Evolutionary conservation across 2,797 vertebrate species (phyloP).

Genomic region (Gallinago nigripennis): DNA sequence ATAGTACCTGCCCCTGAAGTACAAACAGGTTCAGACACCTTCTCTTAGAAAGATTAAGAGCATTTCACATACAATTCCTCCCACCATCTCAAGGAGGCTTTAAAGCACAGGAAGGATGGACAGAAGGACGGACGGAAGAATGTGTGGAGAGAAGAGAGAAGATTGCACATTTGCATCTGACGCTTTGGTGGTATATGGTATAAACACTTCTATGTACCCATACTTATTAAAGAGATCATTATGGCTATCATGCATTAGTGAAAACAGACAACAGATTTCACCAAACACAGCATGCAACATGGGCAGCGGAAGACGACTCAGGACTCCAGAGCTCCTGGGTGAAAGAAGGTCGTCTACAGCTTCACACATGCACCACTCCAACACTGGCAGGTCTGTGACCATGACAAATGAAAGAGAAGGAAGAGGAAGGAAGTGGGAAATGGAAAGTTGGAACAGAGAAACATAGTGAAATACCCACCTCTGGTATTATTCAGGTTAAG

Average conservation of each 20-base stretch:
- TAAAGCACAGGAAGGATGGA: not conserved
- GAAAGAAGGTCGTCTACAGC: not conserved
- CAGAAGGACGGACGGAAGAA: not conserved
- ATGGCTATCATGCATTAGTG: not conserved
- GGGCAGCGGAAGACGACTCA: fast-evolving
- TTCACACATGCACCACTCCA: not conserved
- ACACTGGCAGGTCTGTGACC: fast-evolving
- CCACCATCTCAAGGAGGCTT: not conserved
- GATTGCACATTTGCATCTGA: not conserved
- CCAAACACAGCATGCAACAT: not conserved
- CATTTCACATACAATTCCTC: not conserved
- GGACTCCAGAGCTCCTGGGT: not conserved
- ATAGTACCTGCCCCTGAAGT: not conserved
- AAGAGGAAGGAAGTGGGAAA: not conserved
- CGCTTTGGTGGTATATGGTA: not conserved
- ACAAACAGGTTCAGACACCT: conserved; percentile 20
- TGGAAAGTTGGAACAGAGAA: not conserved
- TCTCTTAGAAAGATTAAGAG: not conserved
- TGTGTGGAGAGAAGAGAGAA: not conserved
- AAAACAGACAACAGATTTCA: not conserved
- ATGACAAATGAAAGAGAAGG: not conserved
- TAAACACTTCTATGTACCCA: not conserved
- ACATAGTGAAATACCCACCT: not conserved
- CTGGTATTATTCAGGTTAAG: not conserved
- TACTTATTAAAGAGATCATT: not conserved